A percentile compares a stretch with the other conserved stretches of the same genome.
phyloP scores from a whole-genome alignment of 2,888 invertebrate genomes.

The Didymodactylos carnosus region DNA sequence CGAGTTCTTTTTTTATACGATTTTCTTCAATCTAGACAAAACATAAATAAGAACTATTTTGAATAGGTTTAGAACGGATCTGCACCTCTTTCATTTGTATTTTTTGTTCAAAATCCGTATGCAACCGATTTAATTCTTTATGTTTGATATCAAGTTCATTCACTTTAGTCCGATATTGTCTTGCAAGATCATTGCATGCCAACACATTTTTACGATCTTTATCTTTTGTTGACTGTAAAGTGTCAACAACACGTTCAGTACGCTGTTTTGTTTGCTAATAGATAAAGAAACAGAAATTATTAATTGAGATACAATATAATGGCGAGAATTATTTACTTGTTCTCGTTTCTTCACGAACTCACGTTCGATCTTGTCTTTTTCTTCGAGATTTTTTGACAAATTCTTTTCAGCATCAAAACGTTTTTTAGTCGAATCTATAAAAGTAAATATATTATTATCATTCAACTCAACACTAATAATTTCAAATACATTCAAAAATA shows the following conservation, averaged over 20 bases:
- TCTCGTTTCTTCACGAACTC: conserved; percentile 26
- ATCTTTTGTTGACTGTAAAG: conserved; percentile 3
- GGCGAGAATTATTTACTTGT: conserved; percentile 26
- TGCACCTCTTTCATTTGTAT: conserved; percentile 26
- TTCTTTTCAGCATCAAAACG: conserved; percentile 6
- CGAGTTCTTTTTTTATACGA: conserved; percentile 26
- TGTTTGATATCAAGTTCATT: conserved; percentile 26
- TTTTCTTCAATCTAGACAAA: conserved; percentile 24
- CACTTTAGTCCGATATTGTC: conserved; percentile 24
- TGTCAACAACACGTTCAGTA: conserved; percentile 16
- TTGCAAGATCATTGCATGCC: conserved; percentile 19
- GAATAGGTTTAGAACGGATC: too few species aligned
- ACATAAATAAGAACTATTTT: background rate
- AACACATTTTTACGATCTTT: conserved; percentile 8
- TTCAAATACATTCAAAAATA: background rate
- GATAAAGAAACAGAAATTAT: background rate
- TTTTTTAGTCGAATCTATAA: background rate
- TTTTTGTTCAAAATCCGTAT: conserved; percentile 24
- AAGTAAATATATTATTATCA: background rate
- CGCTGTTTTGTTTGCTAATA: conserved; percentile 17
- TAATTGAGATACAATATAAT: too few species aligned
- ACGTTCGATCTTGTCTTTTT: conserved; percentile 24
- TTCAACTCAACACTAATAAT: too few species aligned
- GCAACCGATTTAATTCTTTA: conserved; percentile 23
- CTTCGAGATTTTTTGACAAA: conserved; percentile 22